A percentile compares a stretch with the other conserved stretches of the same genome.
Conservation (phyloP, 2,797 vertebrate species). For the Melanotaenia parkinsoni region DNA sequence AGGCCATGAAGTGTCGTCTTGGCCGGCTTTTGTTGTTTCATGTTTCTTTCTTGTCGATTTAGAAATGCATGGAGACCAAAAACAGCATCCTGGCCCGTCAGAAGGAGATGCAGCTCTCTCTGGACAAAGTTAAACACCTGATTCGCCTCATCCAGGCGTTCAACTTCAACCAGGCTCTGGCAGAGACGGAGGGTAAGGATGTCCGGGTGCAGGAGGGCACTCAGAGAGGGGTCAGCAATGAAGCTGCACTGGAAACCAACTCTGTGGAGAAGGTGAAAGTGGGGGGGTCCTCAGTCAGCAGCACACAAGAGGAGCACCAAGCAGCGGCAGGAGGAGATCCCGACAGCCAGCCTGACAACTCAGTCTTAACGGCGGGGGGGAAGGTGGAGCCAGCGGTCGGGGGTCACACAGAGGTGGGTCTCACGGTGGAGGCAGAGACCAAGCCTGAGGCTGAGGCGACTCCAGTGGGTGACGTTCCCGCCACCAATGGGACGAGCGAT, state of each 20-base stretch:
- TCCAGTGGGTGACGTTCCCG: constrained; percentile 9
- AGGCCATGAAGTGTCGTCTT: neutral
- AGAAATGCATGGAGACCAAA: constrained; percentile 99
- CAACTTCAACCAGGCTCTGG: constrained; percentile 90
- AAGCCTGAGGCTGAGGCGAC: constrained; percentile 52
- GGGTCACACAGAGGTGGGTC: constrained; percentile 31
- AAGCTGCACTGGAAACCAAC: constrained; percentile 26
- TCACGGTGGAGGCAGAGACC: constrained; percentile 43
- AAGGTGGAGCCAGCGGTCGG: constrained; percentile 17
- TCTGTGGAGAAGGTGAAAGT: constrained; percentile 42
- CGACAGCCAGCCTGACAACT: constrained; percentile 3
- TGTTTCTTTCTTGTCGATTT: constrained; percentile 22
- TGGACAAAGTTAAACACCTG: constrained; percentile 97
- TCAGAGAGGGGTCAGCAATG: neutral
- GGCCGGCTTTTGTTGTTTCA: constrained; percentile 11
- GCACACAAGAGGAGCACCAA: constrained; percentile 32
- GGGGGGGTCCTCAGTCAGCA: constrained; percentile 15
- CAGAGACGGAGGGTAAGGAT: constrained; percentile 76
- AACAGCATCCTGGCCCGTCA: constrained; percentile 94
- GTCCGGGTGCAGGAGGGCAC: constrained; percentile 46
- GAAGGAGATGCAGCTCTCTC: constrained; percentile 97
- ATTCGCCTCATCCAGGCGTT: constrained; percentile 98
- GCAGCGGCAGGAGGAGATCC: constrained; percentile 17
- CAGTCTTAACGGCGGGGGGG: constrained; percentile 11
- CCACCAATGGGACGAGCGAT: constrained; percentile 72